Base-by-base conservation (phyloP, 2,113 vertebrate genomes). In the Rhinogobius similis region DNA sequence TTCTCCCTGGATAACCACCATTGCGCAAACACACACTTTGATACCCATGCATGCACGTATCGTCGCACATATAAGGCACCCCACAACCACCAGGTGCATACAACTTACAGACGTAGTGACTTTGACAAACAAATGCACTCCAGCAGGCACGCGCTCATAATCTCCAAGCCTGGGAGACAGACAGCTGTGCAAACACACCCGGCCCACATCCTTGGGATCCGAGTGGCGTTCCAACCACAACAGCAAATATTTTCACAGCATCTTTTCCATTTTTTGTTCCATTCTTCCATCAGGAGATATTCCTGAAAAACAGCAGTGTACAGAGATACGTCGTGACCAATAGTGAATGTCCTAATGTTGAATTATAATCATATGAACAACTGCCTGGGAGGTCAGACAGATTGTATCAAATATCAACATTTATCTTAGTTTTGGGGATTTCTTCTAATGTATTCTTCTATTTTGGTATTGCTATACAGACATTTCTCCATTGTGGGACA, bases 231-330 rank as follows among this genome's bases (percentile, higher is more conserved):
- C 78, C 82, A 86, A 75, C 83, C 83, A 87, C 86, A 86, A 87
- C 84, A 83, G 86, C 85, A 91, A 90, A 92, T 88, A 90, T 92
- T 90, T 90, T 78, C 87, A 86, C 86, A 85, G 83, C 88, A 82
- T 87, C 77, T 68, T 81, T 86, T 79, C 77, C 76, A 75, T 87
- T 84, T 58, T 89, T 87, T 81, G 53, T 68, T 81, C 59, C 72
- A 63, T 87, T 74, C 70, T 80, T 84, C 75, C 77, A 89, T 73
- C 23, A 50, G 84, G 73, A 70, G 44, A 3, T 84, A 80, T 73
- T 76, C 71, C 64, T 74, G 82, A 77, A 75, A 73, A 62, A 13
- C 36, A 46, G 55, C 78, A 70, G 62, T 72, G 85, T 77, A 11
- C 52, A 63, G 44, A 21, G 4, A 58, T 58, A 58, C 29, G 16